Base-by-base conservation (phyloP, 2,113 vertebrate species). In the Echinops telfairi region DNA sequence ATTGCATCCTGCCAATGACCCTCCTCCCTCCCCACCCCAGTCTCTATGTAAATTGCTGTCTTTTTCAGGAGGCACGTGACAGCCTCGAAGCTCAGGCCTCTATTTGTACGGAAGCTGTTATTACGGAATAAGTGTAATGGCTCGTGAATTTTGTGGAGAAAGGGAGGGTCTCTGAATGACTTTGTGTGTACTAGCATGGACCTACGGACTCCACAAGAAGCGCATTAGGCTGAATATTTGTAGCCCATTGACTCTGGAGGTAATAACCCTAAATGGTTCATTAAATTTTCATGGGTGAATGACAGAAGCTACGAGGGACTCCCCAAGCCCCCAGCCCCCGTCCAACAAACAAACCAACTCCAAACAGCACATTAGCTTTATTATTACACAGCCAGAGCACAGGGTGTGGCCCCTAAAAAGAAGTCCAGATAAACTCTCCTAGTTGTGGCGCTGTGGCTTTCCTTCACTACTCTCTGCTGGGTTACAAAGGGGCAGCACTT, bases 231-330 rank as follows among this genome's bases (percentile, higher is more conserved):
- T 98, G 97, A 97, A 98, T 97, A 97, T 60, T 98, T 98, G 98
- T 96, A 97, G 98, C 97, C 97, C 98, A 98, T 98, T 98, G 98
- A 97, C 98, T 98, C 96, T 38, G 94, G 91, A 97, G 96, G 97
- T 98, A 98, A 98, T 98, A 97, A 97, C 95, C 97, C 96, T 97
- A 98, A 98, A 98, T 97, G 97, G 97, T 97, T 98, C 98, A 98
- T 98, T 98, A 98, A 98, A 98, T 98, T 97, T 98, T 98, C 98
- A 97, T 96, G 98, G 98, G 84, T 98, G 98, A 98, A 93, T 97
- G 97, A 96, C 96, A 96, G 97, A 96, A 97, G 94, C 96, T 95
- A 97, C 86, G 90, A 96, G 85, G 96, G 96, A 16, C 33, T 38
- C 17, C 17, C 22, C 60, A 31, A 25, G 5, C 47, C 10, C 47